Evolutionary conservation across 2,113 vertebrate genomes (phyloP), one percentile per base, ranked within the genome.

Genomic region (Spea multiplicata): DNA sequence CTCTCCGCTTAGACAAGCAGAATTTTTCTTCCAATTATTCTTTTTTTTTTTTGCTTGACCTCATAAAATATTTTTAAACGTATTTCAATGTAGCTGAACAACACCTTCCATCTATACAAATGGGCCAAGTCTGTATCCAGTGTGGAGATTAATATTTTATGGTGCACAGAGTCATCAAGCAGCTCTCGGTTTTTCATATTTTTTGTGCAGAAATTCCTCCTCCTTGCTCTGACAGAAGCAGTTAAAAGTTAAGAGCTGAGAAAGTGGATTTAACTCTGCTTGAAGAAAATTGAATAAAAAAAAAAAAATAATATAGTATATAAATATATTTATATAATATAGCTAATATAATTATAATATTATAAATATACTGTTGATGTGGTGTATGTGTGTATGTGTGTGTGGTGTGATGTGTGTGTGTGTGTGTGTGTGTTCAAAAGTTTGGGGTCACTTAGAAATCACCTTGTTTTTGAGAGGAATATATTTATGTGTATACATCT

Each of bases 11-110:
- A 92, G 90, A 91, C 90, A 91, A 93, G 91, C 90, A 92, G 90
- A 92, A 91, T 93, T 92, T 93, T 93, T 93, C 90, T 92, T 93
- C 89, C 91, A 92, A 92, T 92, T 93, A 92, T 83, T 92, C 87
- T 90, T 90, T 91, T 88, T 84, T 90, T 89, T 89, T 90, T 87
- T 83, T 90, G 84, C 85, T 83, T 90, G 88, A 90, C 88, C 87
- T 90, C 88, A 91, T 92, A 88, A 91, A 91, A 90, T 88, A 80
- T 88, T 92, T 93, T 90, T 83, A 86, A 91, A 84, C 81, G 82
- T 89, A 92, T 91, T 90, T 92, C 86, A 89, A 85, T 71, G 44
- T 30, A 78, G 70, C 78, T 86, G 84, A 88, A 89, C 83, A 86
- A 86, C 73, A 74, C 88, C 82, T 82, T 55, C 3, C 4, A 73